Base-by-base conservation (phyloP, 2,797 vertebrate species). In the Halcyon chelicuti region DNA sequence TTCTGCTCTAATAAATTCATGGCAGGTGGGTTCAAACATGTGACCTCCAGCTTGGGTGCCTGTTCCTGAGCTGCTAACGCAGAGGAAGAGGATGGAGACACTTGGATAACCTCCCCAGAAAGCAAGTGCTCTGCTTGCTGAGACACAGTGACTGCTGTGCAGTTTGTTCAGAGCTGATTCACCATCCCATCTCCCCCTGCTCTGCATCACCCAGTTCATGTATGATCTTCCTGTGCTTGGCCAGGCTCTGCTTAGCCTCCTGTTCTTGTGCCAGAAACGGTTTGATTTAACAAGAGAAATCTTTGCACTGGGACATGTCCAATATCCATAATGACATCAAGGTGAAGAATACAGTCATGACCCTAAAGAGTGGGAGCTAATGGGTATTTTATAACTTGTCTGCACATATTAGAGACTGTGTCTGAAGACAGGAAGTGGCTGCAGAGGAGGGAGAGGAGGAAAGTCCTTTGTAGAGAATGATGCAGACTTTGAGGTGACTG, bases 181-280 rank as follows among this genome's bases (percentile, higher is more conserved):
- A 0, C 98, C 89, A 96, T 97, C 26, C 97, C 97, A 0, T 96
- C 46, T 94, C 97, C 60, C 87, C 74, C 74, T 98, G 97, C 88
- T 98, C 97, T 0, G 98, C 97, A 4, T 98, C 98, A 5, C 98
- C 98, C 81, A 97, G 83, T 22, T 98, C 89, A 0, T 98, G 95
- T 25, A 94, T 63, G 0, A 95, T 98, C 90, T 98, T 98, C 75
- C 94, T 96, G 91, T 98, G 98, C 88, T 92, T 96, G 42, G 97
- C 97, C 91, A 98, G 90, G 82, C 95, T 98, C 94, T 97, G 90
- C 92, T 97, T 98, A 67, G 97, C 98, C 79, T 98, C 97, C 77
- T 98, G 95, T 93, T 98, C 97, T 98, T 98, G 33, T 29, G n/a
- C 13, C 44, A 60, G 73, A 55, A 86, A 39, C 6, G 2, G 23